Base-by-base conservation (phyloP, 1,140 invertebrate species). In the Choristoneura fumiferana region DNA sequence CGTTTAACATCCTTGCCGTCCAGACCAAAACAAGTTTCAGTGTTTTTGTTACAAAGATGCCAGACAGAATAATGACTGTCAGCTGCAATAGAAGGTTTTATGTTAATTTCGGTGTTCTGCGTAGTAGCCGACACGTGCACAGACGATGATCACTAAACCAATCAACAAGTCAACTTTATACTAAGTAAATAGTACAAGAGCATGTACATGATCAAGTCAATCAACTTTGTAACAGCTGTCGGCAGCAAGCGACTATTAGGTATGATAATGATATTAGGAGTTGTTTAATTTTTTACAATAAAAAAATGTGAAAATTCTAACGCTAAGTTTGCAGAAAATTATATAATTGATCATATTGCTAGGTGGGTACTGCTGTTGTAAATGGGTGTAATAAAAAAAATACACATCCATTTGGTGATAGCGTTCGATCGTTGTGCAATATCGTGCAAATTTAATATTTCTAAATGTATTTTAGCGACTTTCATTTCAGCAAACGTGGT, bases 91-190 rank as follows among this genome's bases (percentile, higher is more conserved):
- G 74, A 79, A 79, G 76, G 78, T 62, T 71, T 49, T 78, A 82
- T 84, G 70, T 62, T 67, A 79, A 79, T 81, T 77, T 77, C 73
- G 71, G 67, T 10, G 9, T 22, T 29, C 12, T 13, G 43, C n/a
- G 10, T 5, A 39, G n/a, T 10, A 29, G 43, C 60, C 63, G 69
- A 62, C 70, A 70, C 71, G 60, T 74, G 65, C 66, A 66, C 57
- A 67, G 54, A 60, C 52, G 39, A 63, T 68, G 22, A 49, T 49
- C n/a, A 49, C 43, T 49, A 9, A 29, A 49, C n/a, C 4, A 18
- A 49, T 49, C 5, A 18, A 49, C 22, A 49, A 49, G 43, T 22
- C n/a, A n/a, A 29, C 22, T 3, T 29, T 3, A 29, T 12, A 49
- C 22, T 4, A 29, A 49, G 4, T 17, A 49, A 17, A 49, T 33